Base-by-base conservation (phyloP, 2,888 invertebrate species). In the Microchrysa polita region DNA sequence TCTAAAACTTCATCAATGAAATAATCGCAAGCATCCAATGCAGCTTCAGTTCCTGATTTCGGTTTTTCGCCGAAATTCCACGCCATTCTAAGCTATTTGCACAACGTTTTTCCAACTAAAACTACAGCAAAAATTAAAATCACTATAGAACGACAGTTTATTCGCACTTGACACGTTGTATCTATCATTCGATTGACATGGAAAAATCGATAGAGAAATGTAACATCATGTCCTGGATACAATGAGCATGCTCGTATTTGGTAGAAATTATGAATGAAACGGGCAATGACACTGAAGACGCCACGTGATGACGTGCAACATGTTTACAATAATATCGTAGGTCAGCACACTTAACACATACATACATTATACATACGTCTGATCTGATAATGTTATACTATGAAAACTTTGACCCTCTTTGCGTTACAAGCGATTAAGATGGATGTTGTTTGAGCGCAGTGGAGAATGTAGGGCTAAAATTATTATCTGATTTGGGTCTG, bases 1-100 rank as follows among this genome's bases (percentile, higher is more conserved):
- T 88, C 87, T 74, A 86, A 85, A 77, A 91, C 88, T 81, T 92
- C 92, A 81, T 92, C 91, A 9, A 88, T 86, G 81, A 92, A 92
- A 86, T 92, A 92, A 79, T 90, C 89, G 74, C 89, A 88, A 52
- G 89, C 92, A 77, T 92, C 92, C 79, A 88, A 88, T 0, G 92
- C 92, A 10, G 88, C 84, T 78, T 92, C 91, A 0, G 90, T 83
- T 76, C 84, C 85, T 74, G 84, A 78, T 75, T 82, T 82, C 12
- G 84, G 81, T 72, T 81, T 81, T 53, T 81, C 83, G 75, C 81
- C 82, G 77, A 85, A 85, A 79, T 82, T 82, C 84, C 84, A 85
- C 67, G 82, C 81, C 84, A 85, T 85, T 74, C 74, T 74, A 12
- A 14, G 20, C 44, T 44, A 44, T 44, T 5, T 65, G 5, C 12